Percentiles rank a stretch among this genome's conserved stretches.
Evolutionary conservation across 2,797 vertebrate genomes (phyloP).

Genomic region (Gadopsis marmoratus): DNA sequence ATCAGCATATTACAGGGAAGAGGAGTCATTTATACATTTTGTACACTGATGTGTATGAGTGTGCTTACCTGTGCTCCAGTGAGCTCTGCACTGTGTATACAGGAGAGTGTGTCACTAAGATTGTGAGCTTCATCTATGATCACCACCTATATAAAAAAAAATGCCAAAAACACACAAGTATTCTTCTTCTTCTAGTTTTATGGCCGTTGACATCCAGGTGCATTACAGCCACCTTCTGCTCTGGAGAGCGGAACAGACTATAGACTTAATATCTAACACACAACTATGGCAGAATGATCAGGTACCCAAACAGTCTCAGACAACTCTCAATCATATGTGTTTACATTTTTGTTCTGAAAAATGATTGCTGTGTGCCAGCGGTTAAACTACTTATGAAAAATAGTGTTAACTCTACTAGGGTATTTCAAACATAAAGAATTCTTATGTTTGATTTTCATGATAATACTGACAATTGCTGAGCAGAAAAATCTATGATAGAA

Average conservation of each 20-base stretch:
- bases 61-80: conserved; percentile 91
- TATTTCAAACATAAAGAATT: background rate
- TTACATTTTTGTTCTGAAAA: background rate
- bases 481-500: background rate
- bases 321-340: background rate
- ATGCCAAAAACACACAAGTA: background rate
- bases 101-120: conserved; percentile 94
- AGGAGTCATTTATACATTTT: background rate
- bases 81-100: conserved; percentile 92
- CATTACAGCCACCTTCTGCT: too few species aligned
- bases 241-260: too few species aligned
- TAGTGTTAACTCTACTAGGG: background rate
- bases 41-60: background rate
- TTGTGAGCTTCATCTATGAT: conserved; percentile 99
- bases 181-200: too few species aligned
- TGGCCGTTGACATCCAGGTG: too few species aligned
- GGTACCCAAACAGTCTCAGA: background rate
- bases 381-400: background rate
- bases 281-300: background rate
- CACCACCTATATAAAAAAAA: conserved; percentile 84
- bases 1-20: conserved; percentile 1
- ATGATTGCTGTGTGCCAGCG: background rate
- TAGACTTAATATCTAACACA: too few species aligned
- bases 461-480: background rate
- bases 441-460: too few species aligned